A percentile compares a stretch with the other conserved stretches of the same genome.
Evolutionary conservation across 2,797 vertebrate genomes (phyloP).

Genomic region (Enteromius radiatus): DNA sequence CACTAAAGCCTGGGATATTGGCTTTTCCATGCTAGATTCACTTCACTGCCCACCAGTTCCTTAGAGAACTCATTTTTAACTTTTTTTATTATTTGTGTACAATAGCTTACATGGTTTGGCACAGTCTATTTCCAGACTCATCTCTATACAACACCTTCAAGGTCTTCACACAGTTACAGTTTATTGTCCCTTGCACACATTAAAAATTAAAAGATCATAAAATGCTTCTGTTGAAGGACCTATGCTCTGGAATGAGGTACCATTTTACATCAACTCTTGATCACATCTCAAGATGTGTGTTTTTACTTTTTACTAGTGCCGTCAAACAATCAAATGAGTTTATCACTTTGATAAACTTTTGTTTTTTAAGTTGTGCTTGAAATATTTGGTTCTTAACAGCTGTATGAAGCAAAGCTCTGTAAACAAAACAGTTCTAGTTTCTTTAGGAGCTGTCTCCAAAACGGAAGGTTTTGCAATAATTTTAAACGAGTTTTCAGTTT

Average conservation of each 20-base stretch:
- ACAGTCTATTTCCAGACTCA: not conserved
- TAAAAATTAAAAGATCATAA: not conserved
- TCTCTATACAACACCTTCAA: not conserved
- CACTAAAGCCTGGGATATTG: not conserved
- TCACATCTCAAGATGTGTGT: not conserved
- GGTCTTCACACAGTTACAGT: not conserved
- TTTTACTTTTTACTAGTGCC: not conserved
- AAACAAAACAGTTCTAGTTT: slow-evolving; percentile 7
- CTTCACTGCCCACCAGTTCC: not conserved
- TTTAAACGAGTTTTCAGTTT: slow-evolving; percentile 7
- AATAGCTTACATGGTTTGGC: not conserved
- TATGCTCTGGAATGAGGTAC: not conserved
- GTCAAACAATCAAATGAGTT: not conserved
- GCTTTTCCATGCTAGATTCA: not conserved
- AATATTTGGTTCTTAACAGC: not conserved
- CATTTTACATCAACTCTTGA: not conserved
- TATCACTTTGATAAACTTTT: not conserved
- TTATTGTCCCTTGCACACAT: not conserved
- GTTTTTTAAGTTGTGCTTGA: not conserved
- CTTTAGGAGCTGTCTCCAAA: not conserved
- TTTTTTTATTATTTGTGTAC: not conserved
- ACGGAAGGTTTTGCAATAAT: not conserved
- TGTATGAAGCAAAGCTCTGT: not conserved
- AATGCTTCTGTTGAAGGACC: not conserved
- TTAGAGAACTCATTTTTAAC: not conserved